Percentiles rank a stretch among this genome's conserved stretches.
phyloP scores from a whole-genome alignment of 2,888 invertebrate species.

The Drymonia ruficornis region DNA sequence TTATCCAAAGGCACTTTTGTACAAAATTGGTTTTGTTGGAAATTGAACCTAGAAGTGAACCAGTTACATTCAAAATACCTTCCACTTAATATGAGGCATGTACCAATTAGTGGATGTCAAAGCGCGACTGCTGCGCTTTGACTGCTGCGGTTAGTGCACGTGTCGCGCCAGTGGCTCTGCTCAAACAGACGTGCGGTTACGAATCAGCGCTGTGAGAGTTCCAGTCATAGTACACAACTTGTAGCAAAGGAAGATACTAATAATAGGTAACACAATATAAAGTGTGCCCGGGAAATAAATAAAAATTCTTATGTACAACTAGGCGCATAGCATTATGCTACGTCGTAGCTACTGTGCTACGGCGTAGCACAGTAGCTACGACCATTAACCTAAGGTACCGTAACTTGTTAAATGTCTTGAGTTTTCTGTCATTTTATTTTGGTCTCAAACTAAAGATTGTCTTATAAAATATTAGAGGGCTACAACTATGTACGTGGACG shows the following conservation, averaged over 20 bases:
- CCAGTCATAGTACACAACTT: conserved; percentile 5
- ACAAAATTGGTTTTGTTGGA: no score
- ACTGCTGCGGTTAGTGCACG: not conserved
- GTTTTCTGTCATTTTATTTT: no score
- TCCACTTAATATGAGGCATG: conserved; percentile 11
- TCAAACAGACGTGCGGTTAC: not conserved
- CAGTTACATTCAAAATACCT: not conserved
- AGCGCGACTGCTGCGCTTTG: conserved; percentile 12
- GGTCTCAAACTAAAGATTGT: no score
- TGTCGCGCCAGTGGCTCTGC: not conserved
- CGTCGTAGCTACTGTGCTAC: conserved; percentile 7
- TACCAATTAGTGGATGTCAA: conserved; percentile 28
- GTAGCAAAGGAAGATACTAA: no score
- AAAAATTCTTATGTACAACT: no score
- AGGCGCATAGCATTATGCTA: not conserved
- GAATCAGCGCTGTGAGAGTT: conserved; percentile 10
- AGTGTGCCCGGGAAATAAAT: no score
- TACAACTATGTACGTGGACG: no score
- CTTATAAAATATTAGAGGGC: no score
- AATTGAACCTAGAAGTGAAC: no score
- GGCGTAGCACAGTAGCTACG: conserved; percentile 11
- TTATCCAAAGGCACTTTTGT: no score
- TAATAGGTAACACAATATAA: no score
- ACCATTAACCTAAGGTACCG: no score
- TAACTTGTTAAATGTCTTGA: conserved; percentile 9